Conservation (phyloP, 2,888 invertebrate species). For the Polylopha cassiicola region DNA sequence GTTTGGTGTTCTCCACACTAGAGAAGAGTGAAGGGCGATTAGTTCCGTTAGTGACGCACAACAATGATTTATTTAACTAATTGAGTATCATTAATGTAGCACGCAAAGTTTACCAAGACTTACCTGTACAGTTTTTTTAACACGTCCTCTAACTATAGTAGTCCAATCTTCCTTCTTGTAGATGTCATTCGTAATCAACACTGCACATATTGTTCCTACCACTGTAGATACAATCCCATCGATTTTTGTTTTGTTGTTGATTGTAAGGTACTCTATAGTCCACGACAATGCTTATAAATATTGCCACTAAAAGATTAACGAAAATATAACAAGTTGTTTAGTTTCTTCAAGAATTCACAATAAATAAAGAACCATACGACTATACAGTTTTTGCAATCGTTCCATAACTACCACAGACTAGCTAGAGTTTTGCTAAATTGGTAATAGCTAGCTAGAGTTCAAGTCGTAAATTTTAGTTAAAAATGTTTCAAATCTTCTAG, state of each 20-base stretch:
- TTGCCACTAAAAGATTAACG: constrained; percentile 38
- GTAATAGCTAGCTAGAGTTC: too few species aligned
- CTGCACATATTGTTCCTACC: constrained; percentile 62
- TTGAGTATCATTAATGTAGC: constrained; percentile 11
- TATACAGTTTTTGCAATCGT: constrained; percentile 17
- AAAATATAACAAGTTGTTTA: constrained; percentile 40
- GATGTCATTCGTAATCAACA: constrained; percentile 73
- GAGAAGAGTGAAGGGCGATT: constrained; percentile 53
- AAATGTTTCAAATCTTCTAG: too few species aligned
- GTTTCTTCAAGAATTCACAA: constrained; percentile 39
- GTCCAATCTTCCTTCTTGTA: constrained; percentile 61
- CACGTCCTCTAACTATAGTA: constrained; percentile 48
- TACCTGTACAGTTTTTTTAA: constrained; percentile 41
- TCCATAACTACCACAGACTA: constrained; percentile 20
- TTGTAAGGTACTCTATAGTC: constrained; percentile 37
- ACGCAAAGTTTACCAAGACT: constrained; percentile 24
- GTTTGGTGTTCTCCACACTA: constrained; percentile 40
- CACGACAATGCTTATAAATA: constrained; percentile 36
- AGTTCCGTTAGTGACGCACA: constrained; percentile 35
- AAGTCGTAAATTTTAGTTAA: too few species aligned
- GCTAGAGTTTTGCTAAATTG: neutral
- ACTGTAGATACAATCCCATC: constrained; percentile 51
- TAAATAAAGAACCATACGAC: constrained; percentile 21
- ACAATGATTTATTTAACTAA: constrained; percentile 18
- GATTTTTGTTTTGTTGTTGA: constrained; percentile 46